A percentile compares a stretch with the other conserved stretches of the same genome.
Conservation (phyloP, 2,888 invertebrate genomes). For the Cryptus armator region DNA sequence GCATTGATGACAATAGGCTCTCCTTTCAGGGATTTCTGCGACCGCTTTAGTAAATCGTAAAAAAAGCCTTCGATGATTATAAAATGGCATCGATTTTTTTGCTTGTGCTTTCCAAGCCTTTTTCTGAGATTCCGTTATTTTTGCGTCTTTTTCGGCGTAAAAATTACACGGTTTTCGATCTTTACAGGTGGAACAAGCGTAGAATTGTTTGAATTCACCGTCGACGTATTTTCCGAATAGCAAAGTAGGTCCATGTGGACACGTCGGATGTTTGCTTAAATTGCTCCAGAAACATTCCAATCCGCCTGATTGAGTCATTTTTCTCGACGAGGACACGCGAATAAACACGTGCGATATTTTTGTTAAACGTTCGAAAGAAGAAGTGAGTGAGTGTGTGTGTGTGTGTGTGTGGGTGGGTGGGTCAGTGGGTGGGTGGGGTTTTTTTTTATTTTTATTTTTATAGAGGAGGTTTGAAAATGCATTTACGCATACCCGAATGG, state of each 20-base stretch:
- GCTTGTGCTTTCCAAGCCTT: conserved; percentile 86
- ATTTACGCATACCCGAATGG: too few relatives aligned
- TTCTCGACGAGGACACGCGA: not conserved
- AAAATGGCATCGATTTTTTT: conserved; percentile 84
- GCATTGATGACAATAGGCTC: conserved; percentile 90
- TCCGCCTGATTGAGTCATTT: conserved; percentile 64
- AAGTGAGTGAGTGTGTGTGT: too few relatives aligned
- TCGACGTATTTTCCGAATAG: conserved; percentile 87
- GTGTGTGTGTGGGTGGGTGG: too few relatives aligned
- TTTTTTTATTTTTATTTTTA: too few relatives aligned
- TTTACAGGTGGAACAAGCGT: conserved; percentile 94
- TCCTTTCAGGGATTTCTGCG: conserved; percentile 66
- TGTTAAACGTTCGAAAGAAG: conserved; percentile 5
- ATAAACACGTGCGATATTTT: conserved; percentile 39
- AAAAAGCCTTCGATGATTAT: conserved; percentile 87
- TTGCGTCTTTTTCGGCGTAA: conserved; percentile 87
- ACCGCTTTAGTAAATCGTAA: conserved; percentile 86
- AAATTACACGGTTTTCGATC: conserved; percentile 92
- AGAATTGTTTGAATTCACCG: conserved; percentile 88
- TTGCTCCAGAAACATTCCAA: conserved; percentile 84
- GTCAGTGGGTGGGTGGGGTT: too few relatives aligned
- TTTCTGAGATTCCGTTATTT: conserved; percentile 82
- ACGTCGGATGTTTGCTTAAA: conserved; percentile 89
- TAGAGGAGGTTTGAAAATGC: too few relatives aligned
- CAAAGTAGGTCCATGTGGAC: conserved; percentile 91